Evolutionary conservation across 2,797 vertebrate species (phyloP).

Genomic region (Philypnodon macrostomus): DNA sequence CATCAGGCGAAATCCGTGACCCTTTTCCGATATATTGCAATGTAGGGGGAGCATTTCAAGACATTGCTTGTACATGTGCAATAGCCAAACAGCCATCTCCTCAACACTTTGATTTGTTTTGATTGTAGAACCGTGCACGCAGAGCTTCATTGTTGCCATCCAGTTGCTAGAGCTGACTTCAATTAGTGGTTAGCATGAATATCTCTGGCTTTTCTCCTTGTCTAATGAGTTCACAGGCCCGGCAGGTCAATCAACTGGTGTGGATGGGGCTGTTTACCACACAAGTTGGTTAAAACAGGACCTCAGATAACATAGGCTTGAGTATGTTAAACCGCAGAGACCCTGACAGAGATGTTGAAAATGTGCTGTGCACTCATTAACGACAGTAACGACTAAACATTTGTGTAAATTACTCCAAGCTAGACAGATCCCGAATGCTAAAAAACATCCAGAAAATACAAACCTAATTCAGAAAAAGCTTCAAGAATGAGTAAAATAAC

Average conservation of each 20-base stretch:
- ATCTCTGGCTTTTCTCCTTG: conserved; percentile 58
- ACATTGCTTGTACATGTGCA: conserved; percentile 45
- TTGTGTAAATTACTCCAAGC: conserved; percentile 25
- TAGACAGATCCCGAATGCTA: conserved; percentile 15
- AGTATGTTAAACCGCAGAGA: neutral
- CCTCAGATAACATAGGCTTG: neutral
- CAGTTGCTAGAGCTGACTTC: conserved; percentile 69
- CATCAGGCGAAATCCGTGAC: conserved; percentile 55
- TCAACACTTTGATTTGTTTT: conserved; percentile 63
- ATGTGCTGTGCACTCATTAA: too few relatives aligned
- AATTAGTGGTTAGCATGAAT: conserved; percentile 70
- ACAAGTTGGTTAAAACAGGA: conserved; percentile 12
- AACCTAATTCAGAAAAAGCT: conserved; percentile 1
- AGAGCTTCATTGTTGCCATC: conserved; percentile 69
- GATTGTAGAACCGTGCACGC: conserved; percentile 62
- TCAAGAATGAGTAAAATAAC: too few relatives aligned
- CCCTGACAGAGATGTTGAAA: neutral
- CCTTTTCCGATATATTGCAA: conserved; percentile 50
- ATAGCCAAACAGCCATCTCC: conserved; percentile 62
- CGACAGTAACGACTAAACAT: conserved; percentile 8
- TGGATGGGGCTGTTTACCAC: conserved; percentile 25
- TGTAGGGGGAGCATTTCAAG: conserved; percentile 56
- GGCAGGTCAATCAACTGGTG: conserved; percentile 51
- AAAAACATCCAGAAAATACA: conserved; percentile 8
- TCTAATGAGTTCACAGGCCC: conserved; percentile 56